Evolutionary conservation across 1,140 invertebrate genomes (phyloP).

Genomic region (Papilio aristodemus): DNA sequence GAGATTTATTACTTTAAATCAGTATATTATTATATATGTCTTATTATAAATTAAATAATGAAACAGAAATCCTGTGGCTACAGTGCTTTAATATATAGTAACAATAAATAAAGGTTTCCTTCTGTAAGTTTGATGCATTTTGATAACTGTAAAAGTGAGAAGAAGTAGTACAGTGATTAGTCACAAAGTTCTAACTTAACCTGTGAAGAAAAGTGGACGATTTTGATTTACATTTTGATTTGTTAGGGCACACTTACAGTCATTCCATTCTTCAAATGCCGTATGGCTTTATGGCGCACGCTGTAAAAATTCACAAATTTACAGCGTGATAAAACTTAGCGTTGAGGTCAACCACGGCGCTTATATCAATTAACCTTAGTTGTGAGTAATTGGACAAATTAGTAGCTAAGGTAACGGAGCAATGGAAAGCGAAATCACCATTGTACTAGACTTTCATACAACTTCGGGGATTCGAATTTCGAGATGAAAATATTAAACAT

Average conservation of each 20-base stretch:
- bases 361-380: constrained; percentile 31
- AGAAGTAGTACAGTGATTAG: no score
- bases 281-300: background rate
- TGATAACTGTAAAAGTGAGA: no score
- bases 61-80: no score
- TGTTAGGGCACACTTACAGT: background rate
- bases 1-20: background rate
- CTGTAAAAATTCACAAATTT: constrained; percentile 32
- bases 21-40: background rate
- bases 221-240: constrained; percentile 7
- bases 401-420: constrained; percentile 5
- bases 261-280: background rate
- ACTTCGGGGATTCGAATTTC: no score
- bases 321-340: constrained; percentile 22
- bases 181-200: background rate
- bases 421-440: no score
- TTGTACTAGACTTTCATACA: no score
- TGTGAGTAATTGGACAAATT: constrained; percentile 31
- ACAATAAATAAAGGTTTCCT: no score
- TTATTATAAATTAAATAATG: no score
- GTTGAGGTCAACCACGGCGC: constrained; percentile 8
- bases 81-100: no score
- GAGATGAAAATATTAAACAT: no score
- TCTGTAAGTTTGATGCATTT: no score
- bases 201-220: background rate